These are phyloP conservation scores for Caenorhabditis tropicalis DNA, from an alignment of 1,140 invertebrate genomes.

Conservation along the genomic window DNA sequence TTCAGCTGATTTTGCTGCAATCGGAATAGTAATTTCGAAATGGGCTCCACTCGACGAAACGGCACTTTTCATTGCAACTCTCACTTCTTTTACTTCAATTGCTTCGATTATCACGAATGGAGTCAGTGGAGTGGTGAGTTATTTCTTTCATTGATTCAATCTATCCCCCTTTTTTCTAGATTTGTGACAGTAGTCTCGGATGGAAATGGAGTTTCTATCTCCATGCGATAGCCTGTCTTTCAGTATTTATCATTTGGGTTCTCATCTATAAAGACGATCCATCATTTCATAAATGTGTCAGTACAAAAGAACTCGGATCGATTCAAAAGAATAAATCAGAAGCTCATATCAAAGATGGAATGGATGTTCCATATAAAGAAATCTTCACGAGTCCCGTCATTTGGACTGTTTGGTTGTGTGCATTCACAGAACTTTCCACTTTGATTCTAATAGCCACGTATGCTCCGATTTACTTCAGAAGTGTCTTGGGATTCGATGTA, in stretches of 20 bases:
- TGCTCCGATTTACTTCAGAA: constrained; percentile 43
- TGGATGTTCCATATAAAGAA: constrained; percentile 36
- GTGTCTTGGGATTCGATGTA: not conserved
- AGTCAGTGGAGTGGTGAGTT: constrained; percentile 45
- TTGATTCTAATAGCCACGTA: constrained; percentile 39
- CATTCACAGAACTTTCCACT: constrained; percentile 8
- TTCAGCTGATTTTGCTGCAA: constrained; percentile 55
- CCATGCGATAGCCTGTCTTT: not conserved
- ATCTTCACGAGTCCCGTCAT: constrained; percentile 23
- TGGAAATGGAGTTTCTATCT: constrained; percentile 48
- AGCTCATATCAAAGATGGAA: constrained; percentile 34
- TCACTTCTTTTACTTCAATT: constrained; percentile 55
- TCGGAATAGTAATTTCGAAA: constrained; percentile 51
- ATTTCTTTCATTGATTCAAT: not conserved
- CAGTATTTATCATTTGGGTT: constrained; percentile 2
- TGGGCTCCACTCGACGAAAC: constrained; percentile 58
- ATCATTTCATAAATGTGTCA: not conserved
- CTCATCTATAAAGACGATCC: constrained; percentile 42
- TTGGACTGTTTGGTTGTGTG: constrained; percentile 11
- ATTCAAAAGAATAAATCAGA: constrained; percentile 42
- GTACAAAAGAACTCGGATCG: not conserved
- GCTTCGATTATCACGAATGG: constrained; percentile 52
- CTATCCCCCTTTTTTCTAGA: not conserved
- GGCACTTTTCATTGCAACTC: constrained; percentile 56
- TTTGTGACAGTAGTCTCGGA: not conserved